Evolutionary conservation across 1,140 invertebrate species (phyloP), one percentile per base, ranked within the genome.

Genomic region (Hypothenemus hampei): DNA sequence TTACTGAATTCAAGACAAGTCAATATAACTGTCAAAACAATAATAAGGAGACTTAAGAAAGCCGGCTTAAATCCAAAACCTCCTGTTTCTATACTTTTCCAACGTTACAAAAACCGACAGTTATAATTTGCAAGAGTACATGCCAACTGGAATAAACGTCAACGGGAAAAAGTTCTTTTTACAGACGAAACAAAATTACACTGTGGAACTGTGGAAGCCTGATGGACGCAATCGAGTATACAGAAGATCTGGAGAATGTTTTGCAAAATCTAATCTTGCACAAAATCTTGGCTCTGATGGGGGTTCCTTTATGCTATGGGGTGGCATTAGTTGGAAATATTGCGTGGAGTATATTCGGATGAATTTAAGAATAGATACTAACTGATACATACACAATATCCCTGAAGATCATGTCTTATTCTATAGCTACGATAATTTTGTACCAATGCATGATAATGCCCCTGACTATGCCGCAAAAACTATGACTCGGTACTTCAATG

Each of bases 271-370:
- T 43, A 61, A 59, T 40, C 47, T 66, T 24, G 44, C 43, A 18
- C 57, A 59, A 50, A 61, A 52, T 10, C 49, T 56, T 31, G 48
- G 48, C 11, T 68, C 61, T 57, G 64, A 69, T 20, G 67, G 63
- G 7, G 65, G 65, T 13, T 65, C 65, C n/a, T 51, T 63, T n/a
- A 66, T 66, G 65, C 54, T 70, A 16, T 65, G 63, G 66, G 64
- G 57, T 31, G 66, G 68, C 22, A 63, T 69, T 41, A 41, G 47
- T 26, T 47, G 19, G 43, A 13, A 44, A 18, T 23, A 19, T 41
- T 19, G 23, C 31, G 40, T 37, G 31, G 33, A 58, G 11, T 15
- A 52, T 10, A 15, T 54, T 54, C 35, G 53, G 29, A 43, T 58
- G 11, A 53, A 44, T 53, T 35, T 53, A 46, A 37, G 49, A 58